These are phyloP conservation scores for Clunio marinus DNA, from an alignment of 2,888 invertebrate species.

Conservation along the genomic window DNA sequence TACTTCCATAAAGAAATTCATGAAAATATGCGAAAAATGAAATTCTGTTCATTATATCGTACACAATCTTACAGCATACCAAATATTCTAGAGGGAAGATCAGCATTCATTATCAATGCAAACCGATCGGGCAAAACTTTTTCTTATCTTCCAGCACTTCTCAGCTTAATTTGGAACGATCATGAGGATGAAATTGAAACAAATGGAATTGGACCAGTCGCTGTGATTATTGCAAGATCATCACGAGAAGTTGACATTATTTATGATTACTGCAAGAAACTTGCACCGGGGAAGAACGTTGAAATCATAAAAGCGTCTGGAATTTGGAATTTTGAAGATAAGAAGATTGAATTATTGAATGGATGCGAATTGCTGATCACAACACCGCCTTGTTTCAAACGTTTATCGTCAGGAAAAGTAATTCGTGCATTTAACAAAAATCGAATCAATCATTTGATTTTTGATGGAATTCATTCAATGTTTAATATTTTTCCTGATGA, in stretches of 20 bases:
- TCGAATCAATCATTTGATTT: slow-evolving; percentile 61
- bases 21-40: slow-evolving; percentile 44
- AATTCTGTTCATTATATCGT: slow-evolving; percentile 44
- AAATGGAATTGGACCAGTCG: slow-evolving; percentile 58
- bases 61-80: slow-evolving; percentile 70
- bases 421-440: slow-evolving; percentile 56
- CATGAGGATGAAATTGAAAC: slow-evolving; percentile 45
- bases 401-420: slow-evolving; percentile 52
- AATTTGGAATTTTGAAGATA: slow-evolving; percentile 41
- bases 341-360: slow-evolving; percentile 51
- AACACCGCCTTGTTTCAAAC: slow-evolving; percentile 59
- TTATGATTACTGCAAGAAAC: slow-evolving; percentile 46
- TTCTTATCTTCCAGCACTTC: slow-evolving; percentile 65
- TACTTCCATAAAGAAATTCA: slow-evolving; percentile 44
- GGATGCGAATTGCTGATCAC: slow-evolving; percentile 69
- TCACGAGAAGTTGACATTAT: slow-evolving; percentile 56
- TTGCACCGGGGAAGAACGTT: slow-evolving; percentile 42
- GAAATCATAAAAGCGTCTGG: slow-evolving; percentile 44
- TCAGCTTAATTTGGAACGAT: slow-evolving; percentile 54
- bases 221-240: slow-evolving; percentile 63
- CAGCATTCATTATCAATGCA: slow-evolving; percentile 61
- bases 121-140: slow-evolving; percentile 64
- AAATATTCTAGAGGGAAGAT: slow-evolving; percentile 60
- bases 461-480: slow-evolving; percentile 68
- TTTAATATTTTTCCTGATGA: slow-evolving; percentile 55